Conservation (phyloP, 1,140 invertebrate genomes). For the Drosophila simulans region DNA sequence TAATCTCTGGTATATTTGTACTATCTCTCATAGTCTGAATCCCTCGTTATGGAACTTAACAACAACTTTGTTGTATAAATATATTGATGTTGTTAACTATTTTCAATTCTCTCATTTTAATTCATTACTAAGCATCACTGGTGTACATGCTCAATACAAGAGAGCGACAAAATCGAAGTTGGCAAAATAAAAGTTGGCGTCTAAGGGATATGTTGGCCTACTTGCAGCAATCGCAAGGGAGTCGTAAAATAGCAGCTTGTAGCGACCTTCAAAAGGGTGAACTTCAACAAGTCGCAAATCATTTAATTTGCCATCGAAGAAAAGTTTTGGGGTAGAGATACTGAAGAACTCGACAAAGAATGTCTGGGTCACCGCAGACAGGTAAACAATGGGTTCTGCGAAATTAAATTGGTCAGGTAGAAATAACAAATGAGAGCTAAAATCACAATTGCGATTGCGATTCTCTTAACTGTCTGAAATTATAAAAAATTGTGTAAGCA, state of each 20-base stretch:
- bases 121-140: neutral
- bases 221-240: constrained; percentile 39
- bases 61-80: no score
- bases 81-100: no score
- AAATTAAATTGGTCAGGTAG: constrained; percentile 28
- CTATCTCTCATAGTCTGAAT: no score
- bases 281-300: constrained; percentile 57
- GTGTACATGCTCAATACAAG: neutral
- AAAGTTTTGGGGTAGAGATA: neutral
- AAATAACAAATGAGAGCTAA: constrained; percentile 11
- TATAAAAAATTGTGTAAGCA: constrained; percentile 13
- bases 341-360: constrained; percentile 2
- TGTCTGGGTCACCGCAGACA: constrained; percentile 35
- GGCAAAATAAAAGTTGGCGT: neutral
- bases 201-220: constrained; percentile 22
- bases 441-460: constrained; percentile 4
- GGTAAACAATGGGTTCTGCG: constrained; percentile 29
- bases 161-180: neutral
- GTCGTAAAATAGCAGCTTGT: constrained; percentile 49
- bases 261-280: constrained; percentile 30
- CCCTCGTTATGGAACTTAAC: no score
- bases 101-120: neutral
- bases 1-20: no score
- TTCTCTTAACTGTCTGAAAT: constrained; percentile 5
- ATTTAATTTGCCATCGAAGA: constrained; percentile 55